A percentile compares a stretch with the other conserved stretches of the same genome.
Evolutionary conservation across 2,797 vertebrate genomes (phyloP).

Genomic region (Lutra lutra): DNA sequence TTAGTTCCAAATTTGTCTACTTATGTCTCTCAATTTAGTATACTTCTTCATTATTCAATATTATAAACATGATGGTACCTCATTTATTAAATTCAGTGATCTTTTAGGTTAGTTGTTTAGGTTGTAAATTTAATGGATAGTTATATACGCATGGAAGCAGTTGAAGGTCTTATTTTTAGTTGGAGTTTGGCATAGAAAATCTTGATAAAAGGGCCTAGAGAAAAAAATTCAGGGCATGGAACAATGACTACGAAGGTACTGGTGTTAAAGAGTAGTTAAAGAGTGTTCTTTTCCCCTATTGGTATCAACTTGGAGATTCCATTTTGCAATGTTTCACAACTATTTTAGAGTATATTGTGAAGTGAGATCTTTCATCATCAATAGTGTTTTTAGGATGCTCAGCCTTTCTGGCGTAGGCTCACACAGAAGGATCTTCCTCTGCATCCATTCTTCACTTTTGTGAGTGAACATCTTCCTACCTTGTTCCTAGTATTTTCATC

Average conservation of each 20-base stretch:
- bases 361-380: neutral
- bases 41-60: neutral
- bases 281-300: neutral
- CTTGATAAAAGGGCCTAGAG: neutral
- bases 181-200: neutral
- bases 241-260: neutral
- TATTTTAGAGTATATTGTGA: neutral
- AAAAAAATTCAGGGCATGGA: neutral
- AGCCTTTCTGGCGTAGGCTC: neutral
- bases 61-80: neutral
- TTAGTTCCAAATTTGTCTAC: neutral
- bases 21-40: neutral
- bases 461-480: neutral
- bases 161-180: neutral
- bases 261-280: neutral
- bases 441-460: accelerated
- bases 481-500: neutral
- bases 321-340: neutral
- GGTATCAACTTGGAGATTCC: neutral
- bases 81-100: neutral
- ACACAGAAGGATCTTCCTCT: neutral
- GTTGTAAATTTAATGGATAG: neutral
- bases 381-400: neutral
- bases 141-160: neutral
- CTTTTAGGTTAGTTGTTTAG: neutral